Conservation (phyloP, 2,888 invertebrate genomes). For the Cephus spinipes region DNA sequence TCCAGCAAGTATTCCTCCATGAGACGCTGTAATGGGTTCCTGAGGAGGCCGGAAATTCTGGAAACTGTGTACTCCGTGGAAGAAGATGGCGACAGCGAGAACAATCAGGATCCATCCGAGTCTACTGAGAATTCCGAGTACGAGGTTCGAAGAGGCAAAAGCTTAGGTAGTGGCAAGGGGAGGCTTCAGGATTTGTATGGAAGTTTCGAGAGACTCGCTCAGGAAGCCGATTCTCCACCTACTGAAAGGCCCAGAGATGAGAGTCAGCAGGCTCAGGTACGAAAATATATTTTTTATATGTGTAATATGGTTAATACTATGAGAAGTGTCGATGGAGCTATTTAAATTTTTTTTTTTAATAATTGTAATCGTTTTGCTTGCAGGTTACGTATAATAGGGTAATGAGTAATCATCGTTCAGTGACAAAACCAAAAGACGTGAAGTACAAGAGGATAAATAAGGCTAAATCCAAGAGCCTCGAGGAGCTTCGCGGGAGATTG, state of each 20-base stretch:
- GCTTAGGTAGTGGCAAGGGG: conserved; percentile 50
- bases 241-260: conserved; percentile 57
- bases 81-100: conserved; percentile 81
- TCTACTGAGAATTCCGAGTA: conserved; percentile 49
- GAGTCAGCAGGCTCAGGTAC: conserved; percentile 61
- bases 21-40: conserved; percentile 80
- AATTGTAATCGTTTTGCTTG: conserved; percentile 20
- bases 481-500: conserved; percentile 83
- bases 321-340: too few relatives aligned
- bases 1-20: conserved; percentile 80
- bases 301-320: not conserved
- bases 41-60: conserved; percentile 83
- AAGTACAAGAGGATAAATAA: conserved; percentile 92
- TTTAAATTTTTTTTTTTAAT: not conserved
- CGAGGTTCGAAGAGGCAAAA: conserved; percentile 46
- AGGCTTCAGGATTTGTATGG: conserved; percentile 65
- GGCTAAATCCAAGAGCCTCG: conserved; percentile 89
- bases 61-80: conserved; percentile 90
- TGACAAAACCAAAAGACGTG: conserved; percentile 91
- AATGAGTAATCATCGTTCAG: conserved; percentile 91
- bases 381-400: conserved; percentile 84
- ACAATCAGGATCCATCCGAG: conserved; percentile 35
- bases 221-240: conserved; percentile 53
- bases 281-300: not conserved
- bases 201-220: conserved; percentile 66